Conservation (phyloP, 2,888 invertebrate species). For the Tipula confusa region DNA sequence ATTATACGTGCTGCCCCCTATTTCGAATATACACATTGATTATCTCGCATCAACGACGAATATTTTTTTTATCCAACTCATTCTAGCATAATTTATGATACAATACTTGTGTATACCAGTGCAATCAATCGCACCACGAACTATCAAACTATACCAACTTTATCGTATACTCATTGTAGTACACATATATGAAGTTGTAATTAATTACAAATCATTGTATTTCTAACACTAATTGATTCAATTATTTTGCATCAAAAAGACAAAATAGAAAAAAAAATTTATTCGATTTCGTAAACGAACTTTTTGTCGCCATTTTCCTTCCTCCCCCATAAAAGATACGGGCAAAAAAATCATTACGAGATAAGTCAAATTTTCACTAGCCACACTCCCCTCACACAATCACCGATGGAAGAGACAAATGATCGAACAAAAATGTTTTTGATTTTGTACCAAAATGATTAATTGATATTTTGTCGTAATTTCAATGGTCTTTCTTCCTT, state of each 20-base stretch:
- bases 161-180: background rate
- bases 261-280: background rate
- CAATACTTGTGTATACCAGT: background rate
- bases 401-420: background rate
- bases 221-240: constrained; percentile 20
- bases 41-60: too few species aligned
- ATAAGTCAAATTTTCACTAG: background rate
- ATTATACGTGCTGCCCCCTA: too few species aligned
- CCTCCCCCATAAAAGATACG: background rate
- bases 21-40: too few species aligned
- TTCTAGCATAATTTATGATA: too few species aligned
- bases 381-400: background rate
- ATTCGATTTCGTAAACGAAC: background rate
- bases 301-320: background rate
- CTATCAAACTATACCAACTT: background rate
- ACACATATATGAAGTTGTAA: background rate
- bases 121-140: background rate
- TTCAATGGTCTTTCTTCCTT: background rate
- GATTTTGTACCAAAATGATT: background rate
- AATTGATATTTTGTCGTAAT: background rate
- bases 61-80: too few species aligned
- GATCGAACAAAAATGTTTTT: background rate
- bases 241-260: constrained; percentile 12
- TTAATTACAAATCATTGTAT: constrained; percentile 20
- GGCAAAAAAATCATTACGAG: background rate